Evolutionary conservation across 2,113 vertebrate species (phyloP), one percentile per base, ranked within the genome.

Genomic region (Pseudopodoces humilis): DNA sequence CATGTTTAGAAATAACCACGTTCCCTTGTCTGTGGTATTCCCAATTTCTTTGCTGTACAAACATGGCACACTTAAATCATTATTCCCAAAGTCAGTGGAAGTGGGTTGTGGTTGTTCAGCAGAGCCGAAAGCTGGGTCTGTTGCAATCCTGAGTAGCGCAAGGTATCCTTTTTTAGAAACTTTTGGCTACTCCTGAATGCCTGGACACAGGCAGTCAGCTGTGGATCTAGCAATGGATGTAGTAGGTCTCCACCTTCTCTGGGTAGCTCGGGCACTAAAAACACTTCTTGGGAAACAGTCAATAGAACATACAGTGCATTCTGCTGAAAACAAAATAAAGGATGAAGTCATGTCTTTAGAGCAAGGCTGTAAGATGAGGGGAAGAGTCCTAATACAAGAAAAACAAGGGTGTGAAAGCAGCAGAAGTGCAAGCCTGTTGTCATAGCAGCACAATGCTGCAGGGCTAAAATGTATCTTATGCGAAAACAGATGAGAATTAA

Each of bases 391-490:
- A 92, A 90, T 93, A 75, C 69, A 94, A 93, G 95, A 72, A 88
- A 95, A 96, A 96, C 96, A 96, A 96, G 92, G 88, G 90, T 95
- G 95, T 95, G 95, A 97, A 96, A 86, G 93, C 96, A 95, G 92
- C 86, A 90, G 93, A 96, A 95, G 92, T 95, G 92, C 93, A 96
- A 96, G 93, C 92, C 86, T 96, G 95, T 97, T 97, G 96, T 97
- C 96, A 96, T 97, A 97, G 95, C 95, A 97, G 96, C 95, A 97
- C 94, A 97, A 95, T 96, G 95, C 92, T 94, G 95, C 95, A 96
- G 95, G 95, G 95, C 92, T 93, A 90, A 96, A 95, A 97, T 82
- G 93, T 95, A 93, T 96, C 95, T 97, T 96, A 94, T 88, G 93
- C 93, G 80, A 96, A 96, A 96, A 94, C 92, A 96, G 95, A 96